phyloP scores from a whole-genome alignment of 2,797 vertebrate genomes.

The Poeciliopsis paucimaculata region DNA sequence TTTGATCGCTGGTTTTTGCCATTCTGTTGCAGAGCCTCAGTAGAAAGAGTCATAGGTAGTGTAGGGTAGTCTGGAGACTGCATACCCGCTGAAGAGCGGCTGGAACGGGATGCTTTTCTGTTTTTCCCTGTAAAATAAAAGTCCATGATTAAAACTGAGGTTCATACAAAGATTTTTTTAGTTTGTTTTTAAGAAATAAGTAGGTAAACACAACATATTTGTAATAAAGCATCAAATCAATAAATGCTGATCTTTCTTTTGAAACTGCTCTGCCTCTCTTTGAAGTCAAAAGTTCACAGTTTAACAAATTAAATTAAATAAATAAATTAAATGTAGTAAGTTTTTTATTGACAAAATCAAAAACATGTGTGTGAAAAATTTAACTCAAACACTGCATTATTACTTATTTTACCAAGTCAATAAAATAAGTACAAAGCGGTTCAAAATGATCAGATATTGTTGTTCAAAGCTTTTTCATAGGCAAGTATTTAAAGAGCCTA shows the following conservation, averaged over 20 bases:
- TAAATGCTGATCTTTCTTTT: neutral
- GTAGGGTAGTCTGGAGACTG: slow-evolving; percentile 87
- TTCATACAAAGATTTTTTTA: neutral
- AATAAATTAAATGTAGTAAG: neutral
- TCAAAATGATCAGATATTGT: neutral
- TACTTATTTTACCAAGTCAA: neutral
- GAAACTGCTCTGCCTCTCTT: slow-evolving; percentile 4
- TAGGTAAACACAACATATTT: too few relatives aligned
- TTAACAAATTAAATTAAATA: neutral
- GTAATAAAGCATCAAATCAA: neutral
- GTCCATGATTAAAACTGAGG: slow-evolving; percentile 22
- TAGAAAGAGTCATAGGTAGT: slow-evolving; percentile 84
- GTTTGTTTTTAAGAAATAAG: neutral
- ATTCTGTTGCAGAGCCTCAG: slow-evolving; percentile 79
- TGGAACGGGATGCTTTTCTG: slow-evolving; percentile 82
- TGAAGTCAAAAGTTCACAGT: neutral
- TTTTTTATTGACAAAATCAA: neutral
- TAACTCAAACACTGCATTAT: neutral
- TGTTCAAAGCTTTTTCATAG: slow-evolving; percentile 9
- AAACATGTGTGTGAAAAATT: neutral
- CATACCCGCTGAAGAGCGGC: slow-evolving; percentile 81
- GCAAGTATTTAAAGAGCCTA: slow-evolving; percentile 2
- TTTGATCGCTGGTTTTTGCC: slow-evolving; percentile 76
- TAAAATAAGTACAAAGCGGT: neutral
- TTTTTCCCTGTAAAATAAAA: slow-evolving; percentile 86